Percentiles rank a stretch among this genome's conserved stretches.
Evolutionary conservation across 2,113 vertebrate species (phyloP).

Genomic region (Ochotona curzoniae): DNA sequence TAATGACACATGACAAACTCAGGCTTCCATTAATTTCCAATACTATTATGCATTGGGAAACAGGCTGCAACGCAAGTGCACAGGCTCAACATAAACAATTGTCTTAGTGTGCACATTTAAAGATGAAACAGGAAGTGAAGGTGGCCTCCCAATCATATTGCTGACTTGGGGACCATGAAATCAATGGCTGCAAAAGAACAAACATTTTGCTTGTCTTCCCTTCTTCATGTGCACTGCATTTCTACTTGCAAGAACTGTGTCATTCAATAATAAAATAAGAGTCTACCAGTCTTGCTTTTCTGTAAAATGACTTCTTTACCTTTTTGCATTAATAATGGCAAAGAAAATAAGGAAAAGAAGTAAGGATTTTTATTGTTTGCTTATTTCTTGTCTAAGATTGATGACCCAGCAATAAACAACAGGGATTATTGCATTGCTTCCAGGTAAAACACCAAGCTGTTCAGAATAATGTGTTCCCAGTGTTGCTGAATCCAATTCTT

Average conservation of each 20-base stretch:
- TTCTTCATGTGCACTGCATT: not conserved
- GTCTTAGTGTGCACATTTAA: not conserved
- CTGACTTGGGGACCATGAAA: not conserved
- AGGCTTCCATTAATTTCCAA: not conserved
- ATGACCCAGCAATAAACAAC: not conserved
- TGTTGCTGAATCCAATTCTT: not conserved
- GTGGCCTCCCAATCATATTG: not conserved
- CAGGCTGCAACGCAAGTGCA: not conserved
- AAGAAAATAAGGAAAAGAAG: conserved; percentile 41
- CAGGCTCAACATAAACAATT: not conserved
- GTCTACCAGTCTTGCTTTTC: not conserved
- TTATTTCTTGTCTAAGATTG: conserved; percentile 36
- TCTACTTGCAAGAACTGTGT: not conserved
- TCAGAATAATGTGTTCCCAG: not conserved
- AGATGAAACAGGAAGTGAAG: not conserved
- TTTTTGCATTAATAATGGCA: not conserved
- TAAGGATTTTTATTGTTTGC: not conserved
- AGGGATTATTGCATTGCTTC: not conserved
- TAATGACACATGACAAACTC: not conserved
- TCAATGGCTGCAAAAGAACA: not conserved
- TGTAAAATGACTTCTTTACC: conserved; percentile 5
- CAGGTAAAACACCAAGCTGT: not conserved
- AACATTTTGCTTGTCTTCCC: not conserved
- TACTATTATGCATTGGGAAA: not conserved
- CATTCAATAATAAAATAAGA: conserved; percentile 14